Evolutionary conservation across 2,888 invertebrate species (phyloP).

Genomic region (Tinea pellionella): DNA sequence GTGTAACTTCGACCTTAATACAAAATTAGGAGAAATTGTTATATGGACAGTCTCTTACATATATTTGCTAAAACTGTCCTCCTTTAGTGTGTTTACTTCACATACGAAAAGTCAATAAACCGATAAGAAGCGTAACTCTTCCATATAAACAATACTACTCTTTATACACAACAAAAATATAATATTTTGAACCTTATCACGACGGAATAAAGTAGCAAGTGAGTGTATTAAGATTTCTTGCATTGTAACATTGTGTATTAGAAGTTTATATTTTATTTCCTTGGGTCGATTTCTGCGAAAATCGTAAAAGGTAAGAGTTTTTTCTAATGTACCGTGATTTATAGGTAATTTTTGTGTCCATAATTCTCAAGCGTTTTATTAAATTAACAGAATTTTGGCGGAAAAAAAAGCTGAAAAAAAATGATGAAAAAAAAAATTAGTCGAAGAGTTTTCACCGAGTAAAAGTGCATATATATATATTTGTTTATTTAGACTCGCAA

Average conservation of each 20-base stretch:
- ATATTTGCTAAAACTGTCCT: conserved; percentile 14
- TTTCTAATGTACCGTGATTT: background rate
- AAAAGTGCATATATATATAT: no score
- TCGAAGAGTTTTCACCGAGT: no score
- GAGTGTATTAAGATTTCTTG: background rate
- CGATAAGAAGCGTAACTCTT: conserved; percentile 11
- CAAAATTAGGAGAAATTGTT: no score
- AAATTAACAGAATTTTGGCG: no score
- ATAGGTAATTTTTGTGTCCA: background rate
- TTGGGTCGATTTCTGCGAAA: background rate
- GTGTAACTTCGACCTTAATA: no score
- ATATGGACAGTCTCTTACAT: conserved; percentile 17
- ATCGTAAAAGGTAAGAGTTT: background rate
- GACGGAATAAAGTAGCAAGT: background rate
- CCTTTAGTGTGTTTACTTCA: background rate
- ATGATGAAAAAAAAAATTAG: no score
- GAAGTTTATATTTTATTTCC: conserved; percentile 5
- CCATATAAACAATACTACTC: background rate
- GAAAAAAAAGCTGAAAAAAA: no score
- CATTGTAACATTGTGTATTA: background rate
- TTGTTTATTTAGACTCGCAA: no score
- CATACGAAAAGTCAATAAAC: conserved; percentile 10
- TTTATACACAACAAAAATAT: background rate
- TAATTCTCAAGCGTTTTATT: no score
- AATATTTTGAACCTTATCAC: background rate